A percentile compares a stretch with the other conserved stretches of the same genome.
phyloP scores from a whole-genome alignment of 2,113 vertebrate species.

The Rhabdornis inornatus region DNA sequence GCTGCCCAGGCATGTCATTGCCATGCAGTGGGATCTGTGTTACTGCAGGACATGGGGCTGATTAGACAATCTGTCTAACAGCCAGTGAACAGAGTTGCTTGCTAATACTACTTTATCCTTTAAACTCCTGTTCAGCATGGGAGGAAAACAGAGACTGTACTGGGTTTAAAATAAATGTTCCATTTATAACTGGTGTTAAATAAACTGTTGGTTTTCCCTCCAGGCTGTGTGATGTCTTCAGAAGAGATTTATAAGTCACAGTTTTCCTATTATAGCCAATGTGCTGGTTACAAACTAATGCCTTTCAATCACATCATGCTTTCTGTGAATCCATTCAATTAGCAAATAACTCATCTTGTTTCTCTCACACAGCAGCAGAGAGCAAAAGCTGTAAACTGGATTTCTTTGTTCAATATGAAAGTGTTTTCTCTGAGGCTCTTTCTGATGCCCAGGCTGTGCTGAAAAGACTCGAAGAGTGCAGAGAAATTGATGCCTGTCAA shows the following conservation, averaged over 20 bases:
- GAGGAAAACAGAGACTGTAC: background rate
- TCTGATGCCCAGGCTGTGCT: constrained; percentile 60
- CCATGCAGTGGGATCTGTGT: background rate
- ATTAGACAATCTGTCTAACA: background rate
- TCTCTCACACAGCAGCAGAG: constrained; percentile 48
- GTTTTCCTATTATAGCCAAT: background rate
- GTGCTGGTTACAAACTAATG: background rate
- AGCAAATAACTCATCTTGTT: constrained; percentile 34
- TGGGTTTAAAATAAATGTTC: constrained; percentile 20
- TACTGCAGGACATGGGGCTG: background rate
- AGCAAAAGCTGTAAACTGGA: constrained; percentile 57
- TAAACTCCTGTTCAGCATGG: constrained; percentile 6
- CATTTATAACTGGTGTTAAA: constrained; percentile 19
- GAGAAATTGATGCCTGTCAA: constrained; percentile 62
- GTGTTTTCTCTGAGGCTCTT: constrained; percentile 67
- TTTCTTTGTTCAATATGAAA: constrained; percentile 72
- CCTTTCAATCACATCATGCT: constrained; percentile 23
- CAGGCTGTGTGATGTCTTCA: background rate
- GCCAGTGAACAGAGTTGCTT: background rate
- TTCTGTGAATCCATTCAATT: constrained; percentile 19
- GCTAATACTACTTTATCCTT: background rate
- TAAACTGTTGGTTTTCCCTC: constrained; percentile 28
- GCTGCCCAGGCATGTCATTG: background rate
- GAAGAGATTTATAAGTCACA: constrained; percentile 6
- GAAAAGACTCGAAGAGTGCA: constrained; percentile 65